These are phyloP conservation scores for Aspiorhynchus laticeps DNA, from an alignment of 2,113 vertebrate species.

Conservation along the genomic window DNA sequence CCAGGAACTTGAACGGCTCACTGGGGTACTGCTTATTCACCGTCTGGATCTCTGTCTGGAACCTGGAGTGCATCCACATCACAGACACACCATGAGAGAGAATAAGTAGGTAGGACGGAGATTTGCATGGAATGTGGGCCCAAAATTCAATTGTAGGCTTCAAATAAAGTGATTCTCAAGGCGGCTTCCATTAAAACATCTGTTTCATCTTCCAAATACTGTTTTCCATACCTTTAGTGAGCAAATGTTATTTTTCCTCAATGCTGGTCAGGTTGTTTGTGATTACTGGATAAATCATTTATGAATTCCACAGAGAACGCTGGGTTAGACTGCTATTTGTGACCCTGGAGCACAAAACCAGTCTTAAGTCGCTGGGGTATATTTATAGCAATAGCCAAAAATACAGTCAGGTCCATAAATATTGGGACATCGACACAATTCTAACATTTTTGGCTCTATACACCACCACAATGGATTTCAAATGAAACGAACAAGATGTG, in stretches of 20 bases:
- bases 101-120: background rate
- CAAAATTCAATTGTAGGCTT: background rate
- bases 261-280: background rate
- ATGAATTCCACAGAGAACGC: background rate
- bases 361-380: too few relatives aligned
- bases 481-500: too few relatives aligned
- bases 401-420: too few relatives aligned
- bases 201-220: background rate
- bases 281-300: background rate
- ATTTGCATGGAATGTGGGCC: background rate
- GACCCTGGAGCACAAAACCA: too few relatives aligned
- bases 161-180: background rate
- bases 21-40: conserved; percentile 93
- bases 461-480: too few relatives aligned
- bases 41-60: conserved; percentile 94
- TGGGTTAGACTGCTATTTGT: background rate
- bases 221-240: background rate
- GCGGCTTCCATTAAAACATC: background rate
- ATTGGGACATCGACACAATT: too few relatives aligned
- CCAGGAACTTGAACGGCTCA: conserved; percentile 97
- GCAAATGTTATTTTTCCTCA: background rate
- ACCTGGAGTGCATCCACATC: conserved; percentile 70
- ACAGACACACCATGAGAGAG: background rate
- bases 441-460: too few relatives aligned
- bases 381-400: too few relatives aligned